Conservation (phyloP, 2,113 vertebrate species). For the Paradisaea rubra region DNA sequence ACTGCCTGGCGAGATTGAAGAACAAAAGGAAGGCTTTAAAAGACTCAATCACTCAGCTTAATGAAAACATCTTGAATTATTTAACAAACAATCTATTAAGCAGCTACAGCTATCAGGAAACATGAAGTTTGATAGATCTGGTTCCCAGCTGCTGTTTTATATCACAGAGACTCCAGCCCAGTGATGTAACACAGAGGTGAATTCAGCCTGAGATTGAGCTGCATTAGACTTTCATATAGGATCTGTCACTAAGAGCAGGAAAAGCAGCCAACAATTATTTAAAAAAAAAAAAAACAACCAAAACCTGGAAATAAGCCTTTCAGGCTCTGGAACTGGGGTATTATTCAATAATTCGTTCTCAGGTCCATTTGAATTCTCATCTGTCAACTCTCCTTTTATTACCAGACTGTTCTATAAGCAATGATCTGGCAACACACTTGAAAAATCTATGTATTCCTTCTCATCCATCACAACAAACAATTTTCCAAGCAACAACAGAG, state of each 20-base stretch:
- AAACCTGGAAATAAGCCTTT: neutral
- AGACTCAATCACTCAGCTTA: conserved; percentile 26
- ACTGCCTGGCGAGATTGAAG: neutral
- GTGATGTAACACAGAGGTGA: neutral
- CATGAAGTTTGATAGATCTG: neutral
- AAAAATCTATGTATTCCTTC: conserved; percentile 38
- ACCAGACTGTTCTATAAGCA: conserved; percentile 48
- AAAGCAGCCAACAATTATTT: neutral
- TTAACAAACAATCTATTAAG: conserved; percentile 37
- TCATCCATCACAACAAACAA: conserved; percentile 47
- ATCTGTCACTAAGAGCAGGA: neutral
- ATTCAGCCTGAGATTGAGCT: neutral
- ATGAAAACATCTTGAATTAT: conserved; percentile 44
- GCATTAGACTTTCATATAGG: neutral
- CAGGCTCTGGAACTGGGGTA: neutral
- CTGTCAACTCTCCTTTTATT: conserved; percentile 46
- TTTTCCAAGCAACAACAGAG: conserved; percentile 33
- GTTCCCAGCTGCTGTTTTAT: neutral
- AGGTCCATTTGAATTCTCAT: conserved; percentile 37
- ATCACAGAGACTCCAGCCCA: neutral
- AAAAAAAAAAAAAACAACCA: neutral
- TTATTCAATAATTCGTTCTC: conserved; percentile 3
- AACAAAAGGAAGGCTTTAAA: conserved; percentile 4
- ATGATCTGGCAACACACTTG: conserved; percentile 33
- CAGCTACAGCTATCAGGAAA: neutral